Evolutionary conservation across 2,797 vertebrate species (phyloP).

Genomic region (Sandelia bainsii): DNA sequence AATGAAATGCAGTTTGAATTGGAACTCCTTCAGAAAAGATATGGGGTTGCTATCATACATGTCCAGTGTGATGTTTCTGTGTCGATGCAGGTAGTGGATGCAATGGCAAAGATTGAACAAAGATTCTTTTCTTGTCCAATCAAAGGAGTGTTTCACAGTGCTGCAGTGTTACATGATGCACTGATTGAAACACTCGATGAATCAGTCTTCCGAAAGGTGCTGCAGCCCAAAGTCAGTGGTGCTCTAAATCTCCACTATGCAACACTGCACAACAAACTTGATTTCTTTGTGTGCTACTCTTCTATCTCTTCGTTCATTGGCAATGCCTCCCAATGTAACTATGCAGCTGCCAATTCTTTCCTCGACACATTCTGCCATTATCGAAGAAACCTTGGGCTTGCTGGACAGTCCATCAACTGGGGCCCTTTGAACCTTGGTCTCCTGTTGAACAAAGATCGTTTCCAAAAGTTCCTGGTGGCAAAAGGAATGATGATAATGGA

Average conservation of each 20-base stretch:
- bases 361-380: constrained; percentile 90
- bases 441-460: constrained; percentile 83
- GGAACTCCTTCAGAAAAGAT: constrained; percentile 75
- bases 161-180: constrained; percentile 87
- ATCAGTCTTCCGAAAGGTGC: constrained; percentile 84
- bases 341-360: constrained; percentile 91
- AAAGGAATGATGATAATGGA: constrained; percentile 88
- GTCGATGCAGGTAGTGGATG: constrained; percentile 76
- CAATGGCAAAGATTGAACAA: constrained; percentile 76
- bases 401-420: constrained; percentile 91
- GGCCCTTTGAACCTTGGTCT: constrained; percentile 90
- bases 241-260: constrained; percentile 88
- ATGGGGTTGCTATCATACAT: constrained; percentile 66
- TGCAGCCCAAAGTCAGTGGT: constrained; percentile 89
- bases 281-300: constrained; percentile 92
- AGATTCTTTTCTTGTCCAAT: constrained; percentile 80
- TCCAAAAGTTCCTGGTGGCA: constrained; percentile 85
- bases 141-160: constrained; percentile 91
- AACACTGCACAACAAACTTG: constrained; percentile 84
- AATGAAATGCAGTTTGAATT: constrained; percentile 81
- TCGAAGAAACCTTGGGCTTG: constrained; percentile 86
- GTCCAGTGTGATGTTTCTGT: constrained; percentile 86
- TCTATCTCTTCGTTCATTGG: constrained; percentile 89
- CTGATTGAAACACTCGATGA: constrained; percentile 82
- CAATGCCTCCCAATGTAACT: constrained; percentile 88